These are phyloP conservation scores for Epinephelus awoara DNA, from an alignment of 2,797 vertebrate species.

Conservation along the genomic window DNA sequence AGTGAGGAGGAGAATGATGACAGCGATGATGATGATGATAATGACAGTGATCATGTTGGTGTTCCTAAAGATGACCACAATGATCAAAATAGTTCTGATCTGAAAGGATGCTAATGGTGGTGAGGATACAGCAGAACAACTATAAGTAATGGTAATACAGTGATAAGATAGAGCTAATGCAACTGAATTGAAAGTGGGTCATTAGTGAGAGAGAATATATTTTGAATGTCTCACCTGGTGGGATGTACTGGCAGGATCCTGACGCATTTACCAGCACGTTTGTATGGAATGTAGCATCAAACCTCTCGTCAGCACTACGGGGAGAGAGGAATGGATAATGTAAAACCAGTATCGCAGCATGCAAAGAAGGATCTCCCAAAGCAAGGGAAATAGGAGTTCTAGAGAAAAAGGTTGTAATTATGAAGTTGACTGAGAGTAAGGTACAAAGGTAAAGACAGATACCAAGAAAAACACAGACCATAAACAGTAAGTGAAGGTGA, in stretches of 20 bases:
- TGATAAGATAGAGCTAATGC: background rate
- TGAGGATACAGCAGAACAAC: background rate
- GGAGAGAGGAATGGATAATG: slow-evolving; percentile 5
- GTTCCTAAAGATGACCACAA: background rate
- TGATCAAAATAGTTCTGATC: background rate
- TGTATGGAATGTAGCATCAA: slow-evolving; percentile 94
- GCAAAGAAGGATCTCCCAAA: background rate
- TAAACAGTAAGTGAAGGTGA: slow-evolving; percentile 33
- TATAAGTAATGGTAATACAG: background rate
- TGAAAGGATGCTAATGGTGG: background rate
- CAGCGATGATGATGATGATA: background rate
- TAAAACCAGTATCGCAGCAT: background rate
- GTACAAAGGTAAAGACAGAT: slow-evolving; percentile 8
- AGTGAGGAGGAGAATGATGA: background rate
- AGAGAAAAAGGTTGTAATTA: background rate
- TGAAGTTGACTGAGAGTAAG: slow-evolving; percentile 4
- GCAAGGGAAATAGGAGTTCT: background rate
- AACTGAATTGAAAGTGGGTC: background rate
- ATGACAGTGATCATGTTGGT: background rate
- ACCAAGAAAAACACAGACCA: slow-evolving; percentile 16
- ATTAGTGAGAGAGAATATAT: background rate
- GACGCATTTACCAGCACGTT: slow-evolving; percentile 93
- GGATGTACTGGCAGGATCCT: slow-evolving; percentile 92
- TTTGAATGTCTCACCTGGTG: slow-evolving; percentile 88
- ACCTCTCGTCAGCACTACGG: slow-evolving; percentile 92